A percentile compares a stretch with the other conserved stretches of the same genome.
These are phyloP conservation scores for Clarias pachynema DNA, from an alignment of 2,797 vertebrate genomes.

Conservation along the genomic window DNA sequence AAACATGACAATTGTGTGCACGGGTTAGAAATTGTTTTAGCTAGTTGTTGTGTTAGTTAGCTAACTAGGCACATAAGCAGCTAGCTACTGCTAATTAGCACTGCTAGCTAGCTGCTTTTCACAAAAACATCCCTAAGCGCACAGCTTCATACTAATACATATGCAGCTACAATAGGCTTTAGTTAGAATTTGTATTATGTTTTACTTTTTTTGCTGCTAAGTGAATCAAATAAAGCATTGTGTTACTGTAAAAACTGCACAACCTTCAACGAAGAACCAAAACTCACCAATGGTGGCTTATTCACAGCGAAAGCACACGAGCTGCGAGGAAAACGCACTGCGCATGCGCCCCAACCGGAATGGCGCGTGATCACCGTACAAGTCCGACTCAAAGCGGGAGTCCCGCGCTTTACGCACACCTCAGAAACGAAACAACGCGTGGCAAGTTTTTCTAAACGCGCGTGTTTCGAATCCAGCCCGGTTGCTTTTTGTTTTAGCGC, in stretches of 20 bases:
- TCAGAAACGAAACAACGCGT: neutral
- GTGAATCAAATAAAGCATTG: too few species aligned
- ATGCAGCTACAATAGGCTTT: too few species aligned
- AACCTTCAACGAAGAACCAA: conserved; percentile 70
- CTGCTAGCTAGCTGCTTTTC: neutral
- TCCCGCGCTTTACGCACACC: conserved; percentile 47
- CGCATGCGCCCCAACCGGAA: conserved; percentile 71
- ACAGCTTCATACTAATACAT: neutral
- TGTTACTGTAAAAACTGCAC: neutral
- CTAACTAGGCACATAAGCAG: neutral
- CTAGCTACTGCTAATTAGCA: neutral
- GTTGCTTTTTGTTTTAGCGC: neutral
- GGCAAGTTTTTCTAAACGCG: neutral
- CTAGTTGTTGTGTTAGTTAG: neutral
- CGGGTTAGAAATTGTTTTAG: neutral
- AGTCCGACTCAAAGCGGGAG: conserved; percentile 66
- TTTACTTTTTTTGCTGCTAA: neutral
- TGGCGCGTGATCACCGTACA: conserved; percentile 78
- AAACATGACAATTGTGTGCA: neutral
- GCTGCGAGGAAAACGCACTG: conserved; percentile 57
- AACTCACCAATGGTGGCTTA: conserved; percentile 75
- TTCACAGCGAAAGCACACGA: conserved; percentile 59
- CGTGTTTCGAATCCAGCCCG: neutral
- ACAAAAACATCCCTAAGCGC: neutral
- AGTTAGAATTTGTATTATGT: neutral